Evolutionary conservation across 2,888 invertebrate genomes (phyloP), one percentile per base, ranked within the genome.

Genomic region (Caradrina kadenii): DNA sequence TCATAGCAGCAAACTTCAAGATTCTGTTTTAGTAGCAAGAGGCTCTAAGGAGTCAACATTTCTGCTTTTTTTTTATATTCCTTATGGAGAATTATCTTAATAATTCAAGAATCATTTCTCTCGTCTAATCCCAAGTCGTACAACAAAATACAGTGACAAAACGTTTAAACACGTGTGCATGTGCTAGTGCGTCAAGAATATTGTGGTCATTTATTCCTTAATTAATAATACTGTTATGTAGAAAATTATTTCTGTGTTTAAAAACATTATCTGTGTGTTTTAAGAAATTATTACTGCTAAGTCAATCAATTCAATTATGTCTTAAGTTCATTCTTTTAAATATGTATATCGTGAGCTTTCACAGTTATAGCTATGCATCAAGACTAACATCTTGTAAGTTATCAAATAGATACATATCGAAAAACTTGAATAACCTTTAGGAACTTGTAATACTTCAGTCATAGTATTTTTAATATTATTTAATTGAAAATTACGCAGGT

Each of bases 61-160:
- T 42, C n/a, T n/a, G n/a, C n/a, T n/a, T n/a, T n/a, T n/a, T n/a
- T n/a, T n/a, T n/a, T n/a, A n/a, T n/a, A n/a, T n/a, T n/a, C 15
- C 1, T 45, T 45, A 45, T 15, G 6, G 1, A 3, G 17, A 45
- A 45, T n/a, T n/a, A 45, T 45, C 15, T 17, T 11, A 6, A 45
- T 45, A 45, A 17, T 45, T 17, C 2, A 6, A 26, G 26, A 31
- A 31, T 31, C 7, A 31, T 31, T 31, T 31, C 7, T 26, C 2
- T 26, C 26, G n/a, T n/a, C n/a, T n/a, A n/a, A n/a, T n/a, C n/a
- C n/a, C n/a, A n/a, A n/a, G n/a, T n/a, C n/a, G n/a, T n/a, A n/a
- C n/a, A n/a, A n/a, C n/a, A 52, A 26, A 54, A 21, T 22, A 56
- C 52, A 52, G 54, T 67, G 62, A 53, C 52, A 49, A 42, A 74